These are phyloP conservation scores for Henicopernis longicauda DNA, from an alignment of 2,113 vertebrate genomes.

Conservation along the genomic window DNA sequence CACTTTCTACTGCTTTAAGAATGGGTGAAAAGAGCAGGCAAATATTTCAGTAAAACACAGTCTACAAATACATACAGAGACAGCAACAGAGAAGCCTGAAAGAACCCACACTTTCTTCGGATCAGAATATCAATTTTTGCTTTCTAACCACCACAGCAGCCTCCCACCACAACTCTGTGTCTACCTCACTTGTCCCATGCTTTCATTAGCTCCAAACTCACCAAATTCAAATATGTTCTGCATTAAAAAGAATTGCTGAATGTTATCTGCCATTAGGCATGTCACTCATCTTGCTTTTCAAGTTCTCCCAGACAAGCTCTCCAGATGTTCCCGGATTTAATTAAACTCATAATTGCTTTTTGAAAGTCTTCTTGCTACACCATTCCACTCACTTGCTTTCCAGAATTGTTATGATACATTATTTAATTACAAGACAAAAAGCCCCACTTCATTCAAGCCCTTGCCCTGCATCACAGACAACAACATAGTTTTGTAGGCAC, in stretches of 20 bases:
- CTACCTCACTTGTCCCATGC: not conserved
- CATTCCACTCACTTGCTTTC: not conserved
- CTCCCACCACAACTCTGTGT: not conserved
- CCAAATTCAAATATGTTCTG: not conserved
- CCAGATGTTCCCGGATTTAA: slow-evolving; percentile 36
- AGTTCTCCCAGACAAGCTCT: slow-evolving; percentile 13
- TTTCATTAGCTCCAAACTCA: not conserved
- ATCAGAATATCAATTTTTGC: not conserved
- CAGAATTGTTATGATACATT: not conserved
- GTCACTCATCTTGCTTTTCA: not conserved
- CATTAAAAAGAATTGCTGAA: not conserved
- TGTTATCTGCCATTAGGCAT: not conserved
- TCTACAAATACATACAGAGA: not conserved
- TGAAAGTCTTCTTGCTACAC: not conserved
- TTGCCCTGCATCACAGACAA: not conserved
- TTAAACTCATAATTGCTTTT: slow-evolving; percentile 18
- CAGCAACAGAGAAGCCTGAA: not conserved
- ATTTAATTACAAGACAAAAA: slow-evolving; percentile 22
- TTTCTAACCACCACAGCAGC: not conserved
- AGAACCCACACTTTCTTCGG: not conserved
- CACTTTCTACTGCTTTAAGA: not conserved
- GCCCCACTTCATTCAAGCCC: not conserved
- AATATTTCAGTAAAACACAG: not conserved
- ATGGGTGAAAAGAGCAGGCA: not conserved
- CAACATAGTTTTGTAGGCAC: not conserved